A percentile compares a stretch with the other conserved stretches of the same genome.
These are phyloP conservation scores for zebrafish (Danio rerio) DNA, from an alignment of 2,113 vertebrate genomes.

Conservation along the genomic window GRCz12tu NC_133199.1:25465501-25466000, in stretches of 20 bases:
- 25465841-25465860: slow-evolving; percentile 15
- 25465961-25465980: slow-evolving; percentile 36
- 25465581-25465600: not conserved
- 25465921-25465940: not conserved
- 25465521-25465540: not conserved
- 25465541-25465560: not conserved
- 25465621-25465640: slow-evolving; percentile 6
- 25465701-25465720: slow-evolving; percentile 38
- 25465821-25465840: not conserved
- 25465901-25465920: slow-evolving; percentile 16
- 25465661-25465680: slow-evolving; percentile 1
- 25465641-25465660: not conserved
- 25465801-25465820: slow-evolving; percentile 15
- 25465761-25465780: not conserved
- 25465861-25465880: slow-evolving; percentile 19
- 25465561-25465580: not conserved
- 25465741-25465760: slow-evolving; percentile 27
- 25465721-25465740: slow-evolving; percentile 12
- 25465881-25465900: slow-evolving; percentile 34
- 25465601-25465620: not conserved
- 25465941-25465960: slow-evolving; percentile 56
- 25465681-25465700: slow-evolving; percentile 27
- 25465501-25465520: not conserved
- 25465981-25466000: slow-evolving; percentile 44
- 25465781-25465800: slow-evolving; percentile 5